A percentile compares a stretch with the other conserved stretches of the same genome.
phyloP scores from a whole-genome alignment of 2,888 invertebrate species.

The Standfussiana lucernea region DNA sequence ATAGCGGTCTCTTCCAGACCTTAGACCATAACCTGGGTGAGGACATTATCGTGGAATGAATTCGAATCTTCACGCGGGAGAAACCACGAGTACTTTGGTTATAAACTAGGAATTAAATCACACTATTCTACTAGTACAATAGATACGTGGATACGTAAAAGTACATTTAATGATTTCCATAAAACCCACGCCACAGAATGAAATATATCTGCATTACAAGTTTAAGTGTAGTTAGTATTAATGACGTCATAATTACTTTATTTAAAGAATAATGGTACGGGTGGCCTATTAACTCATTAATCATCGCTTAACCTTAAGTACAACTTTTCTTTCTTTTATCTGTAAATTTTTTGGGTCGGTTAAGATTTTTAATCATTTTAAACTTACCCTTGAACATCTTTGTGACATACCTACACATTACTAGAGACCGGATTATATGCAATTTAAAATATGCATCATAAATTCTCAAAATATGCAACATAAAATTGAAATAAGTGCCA shows the following conservation, averaged over 20 bases:
- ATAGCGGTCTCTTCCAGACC: no score
- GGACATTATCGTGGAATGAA: neutral
- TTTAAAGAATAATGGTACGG: neutral
- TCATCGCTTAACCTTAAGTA: neutral
- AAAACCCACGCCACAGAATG: neutral
- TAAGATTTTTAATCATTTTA: neutral
- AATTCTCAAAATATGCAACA: neutral
- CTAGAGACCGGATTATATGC: neutral
- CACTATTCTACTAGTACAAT: conserved; percentile 1
- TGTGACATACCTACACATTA: neutral
- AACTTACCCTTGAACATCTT: neutral
- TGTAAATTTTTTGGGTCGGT: neutral
- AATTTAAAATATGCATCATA: neutral
- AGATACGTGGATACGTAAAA: conserved; percentile 1
- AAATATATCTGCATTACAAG: conserved; percentile 16
- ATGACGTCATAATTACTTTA: conserved; percentile 27
- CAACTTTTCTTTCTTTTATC: neutral
- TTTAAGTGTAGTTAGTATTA: conserved; percentile 21
- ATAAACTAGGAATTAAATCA: neutral
- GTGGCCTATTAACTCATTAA: conserved; percentile 25
- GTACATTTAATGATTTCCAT: conserved; percentile 14
- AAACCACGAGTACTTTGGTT: neutral
- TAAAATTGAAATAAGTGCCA: neutral
- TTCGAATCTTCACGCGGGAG: neutral
- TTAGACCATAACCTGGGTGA: neutral